Base-by-base conservation (phyloP, 2,113 vertebrate genomes). In the Perccottus glenii region DNA sequence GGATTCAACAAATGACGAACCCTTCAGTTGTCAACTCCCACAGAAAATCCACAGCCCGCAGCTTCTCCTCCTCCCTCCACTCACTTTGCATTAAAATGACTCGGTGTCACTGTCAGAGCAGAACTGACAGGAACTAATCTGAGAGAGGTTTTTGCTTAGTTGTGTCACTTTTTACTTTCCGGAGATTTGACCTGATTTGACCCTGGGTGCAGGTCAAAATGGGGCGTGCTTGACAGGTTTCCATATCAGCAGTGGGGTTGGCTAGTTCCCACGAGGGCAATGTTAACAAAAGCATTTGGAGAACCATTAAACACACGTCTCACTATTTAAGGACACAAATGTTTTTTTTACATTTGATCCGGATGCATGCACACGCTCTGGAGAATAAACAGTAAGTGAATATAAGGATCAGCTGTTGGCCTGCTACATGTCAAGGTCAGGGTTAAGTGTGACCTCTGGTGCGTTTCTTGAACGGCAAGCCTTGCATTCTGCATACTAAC, bases 21-120 rank as follows among this genome's bases (percentile, higher is more conserved):
- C 71, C 11, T 10, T 84, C 75, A 84, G 73, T 74, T 67, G 80
- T 88, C 85, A 72, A 32, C 75, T 68, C 74, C 60, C 60, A 63
- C 64, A 58, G 62, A 64, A 73, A 80, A 74, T 42, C 57, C 42
- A 35, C 50, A 65, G 55, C 75, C 52, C 8, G 55, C 73, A 60
- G 51, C 60, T 49, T 72, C 47, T 76, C 66, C 60, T 60, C 64
- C 68, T 77, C 60, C 50, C 32, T 35, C 27, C 0, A 7, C 61
- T 70, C 42, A 42, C 51, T 80, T 70, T 78, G 59, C 73, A 73
- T 84, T 73, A 63, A 69, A 79, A 80, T 74, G 33, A 70, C 61
- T 50, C 1, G 3, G 47, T 77, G 70, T 85, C 57, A 48, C 5
- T 58, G 53, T 47, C 1, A 51, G 53, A 67, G 5, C 56, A 11